Conservation (phyloP, 2,888 invertebrate species). For the Dexiosoma caninum region DNA sequence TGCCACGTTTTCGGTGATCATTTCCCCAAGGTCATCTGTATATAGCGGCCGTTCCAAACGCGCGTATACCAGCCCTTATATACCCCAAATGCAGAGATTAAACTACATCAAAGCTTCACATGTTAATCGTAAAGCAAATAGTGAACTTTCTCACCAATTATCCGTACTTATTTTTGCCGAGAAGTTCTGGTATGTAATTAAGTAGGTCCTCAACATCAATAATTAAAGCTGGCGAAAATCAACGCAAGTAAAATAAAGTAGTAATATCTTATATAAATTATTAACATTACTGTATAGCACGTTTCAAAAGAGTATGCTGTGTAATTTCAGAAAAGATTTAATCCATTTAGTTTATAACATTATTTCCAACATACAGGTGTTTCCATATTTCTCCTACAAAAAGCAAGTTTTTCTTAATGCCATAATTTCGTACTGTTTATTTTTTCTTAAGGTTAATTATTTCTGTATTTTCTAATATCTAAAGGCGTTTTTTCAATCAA, state of each 20-base stretch:
- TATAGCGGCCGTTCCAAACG: slow-evolving; percentile 74
- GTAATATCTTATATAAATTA: slow-evolving; percentile 29
- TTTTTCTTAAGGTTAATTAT: slow-evolving; percentile 59
- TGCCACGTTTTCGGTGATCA: slow-evolving; percentile 94
- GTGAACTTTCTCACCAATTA: neutral
- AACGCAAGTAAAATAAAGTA: slow-evolving; percentile 43
- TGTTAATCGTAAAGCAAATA: slow-evolving; percentile 20
- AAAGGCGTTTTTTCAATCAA: too few species aligned
- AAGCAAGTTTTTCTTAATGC: slow-evolving; percentile 62
- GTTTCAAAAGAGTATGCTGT: slow-evolving; percentile 10
- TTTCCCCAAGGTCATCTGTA: slow-evolving; percentile 79
- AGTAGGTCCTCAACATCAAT: neutral
- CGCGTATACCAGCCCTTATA: slow-evolving; percentile 72
- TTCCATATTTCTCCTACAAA: slow-evolving; percentile 19
- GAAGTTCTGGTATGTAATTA: neutral
- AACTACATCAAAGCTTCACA: slow-evolving; percentile 3
- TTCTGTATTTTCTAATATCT: slow-evolving; percentile 66
- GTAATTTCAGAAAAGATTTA: slow-evolving; percentile 3
- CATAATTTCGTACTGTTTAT: slow-evolving; percentile 48
- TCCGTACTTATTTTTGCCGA: neutral
- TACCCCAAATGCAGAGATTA: slow-evolving; percentile 49
- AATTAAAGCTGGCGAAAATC: neutral
- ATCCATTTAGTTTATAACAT: neutral
- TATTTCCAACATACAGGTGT: slow-evolving; percentile 7
- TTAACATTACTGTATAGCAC: slow-evolving; percentile 16